These are phyloP conservation scores for Lates calcarifer DNA, from an alignment of 2,113 vertebrate species.

Conservation along the genomic window DNA sequence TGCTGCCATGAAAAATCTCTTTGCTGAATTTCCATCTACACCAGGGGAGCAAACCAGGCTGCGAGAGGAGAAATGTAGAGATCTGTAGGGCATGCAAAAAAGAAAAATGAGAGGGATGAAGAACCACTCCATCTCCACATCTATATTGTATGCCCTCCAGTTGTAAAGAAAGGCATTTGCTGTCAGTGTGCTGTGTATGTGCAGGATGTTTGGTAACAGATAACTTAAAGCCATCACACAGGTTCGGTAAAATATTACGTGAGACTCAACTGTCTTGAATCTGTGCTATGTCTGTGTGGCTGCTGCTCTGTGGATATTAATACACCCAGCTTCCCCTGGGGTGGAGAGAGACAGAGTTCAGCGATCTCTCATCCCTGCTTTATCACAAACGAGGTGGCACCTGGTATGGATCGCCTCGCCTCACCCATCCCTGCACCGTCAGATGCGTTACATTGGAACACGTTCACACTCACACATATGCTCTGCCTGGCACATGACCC, in stretches of 20 bases:
- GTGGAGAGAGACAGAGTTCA: slow-evolving; percentile 25
- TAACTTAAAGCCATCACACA: slow-evolving; percentile 34
- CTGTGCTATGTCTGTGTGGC: not conserved
- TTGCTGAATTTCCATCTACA: slow-evolving; percentile 23
- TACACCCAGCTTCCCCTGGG: slow-evolving; percentile 40
- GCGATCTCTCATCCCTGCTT: slow-evolving; percentile 44
- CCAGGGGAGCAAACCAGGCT: not conserved
- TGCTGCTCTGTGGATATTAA: slow-evolving; percentile 54
- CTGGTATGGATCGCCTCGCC: slow-evolving; percentile 53
- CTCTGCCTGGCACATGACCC: slow-evolving; percentile 48
- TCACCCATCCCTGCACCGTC: slow-evolving; percentile 17
- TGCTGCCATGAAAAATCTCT: slow-evolving; percentile 6
- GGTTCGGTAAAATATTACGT: slow-evolving; percentile 46
- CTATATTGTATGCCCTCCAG: slow-evolving; percentile 44
- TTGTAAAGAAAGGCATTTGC: slow-evolving; percentile 19
- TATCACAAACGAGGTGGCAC: slow-evolving; percentile 45
- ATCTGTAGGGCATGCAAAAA: slow-evolving; percentile 20
- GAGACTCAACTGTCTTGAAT: slow-evolving; percentile 31
- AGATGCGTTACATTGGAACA: slow-evolving; percentile 27
- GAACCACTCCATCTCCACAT: slow-evolving; percentile 43
- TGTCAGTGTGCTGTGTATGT: slow-evolving; percentile 27
- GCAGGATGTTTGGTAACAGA: slow-evolving; percentile 34
- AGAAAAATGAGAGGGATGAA: slow-evolving; percentile 37
- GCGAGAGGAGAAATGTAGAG: slow-evolving; percentile 20
- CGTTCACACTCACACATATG: slow-evolving; percentile 25